Percentiles rank a stretch among this genome's conserved stretches.
These are phyloP conservation scores for Choloepus hoffmanni DNA, from an alignment of 2,113 vertebrate species.

Conservation along the genomic window DNA sequence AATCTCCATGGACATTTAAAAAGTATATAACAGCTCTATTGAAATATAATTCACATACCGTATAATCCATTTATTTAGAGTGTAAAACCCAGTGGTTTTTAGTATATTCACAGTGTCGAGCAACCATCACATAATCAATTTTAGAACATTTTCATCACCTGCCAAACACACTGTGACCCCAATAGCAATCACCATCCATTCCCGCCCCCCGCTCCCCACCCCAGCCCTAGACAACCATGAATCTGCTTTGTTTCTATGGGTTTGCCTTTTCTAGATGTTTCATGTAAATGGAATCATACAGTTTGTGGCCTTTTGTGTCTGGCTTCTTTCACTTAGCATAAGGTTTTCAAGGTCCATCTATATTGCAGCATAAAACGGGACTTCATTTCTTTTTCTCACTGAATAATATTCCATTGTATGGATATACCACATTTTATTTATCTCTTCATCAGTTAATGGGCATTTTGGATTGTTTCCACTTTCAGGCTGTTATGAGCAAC, in stretches of 20 bases:
- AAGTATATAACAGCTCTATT: not conserved
- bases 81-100: rapidly evolving
- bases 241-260: not conserved
- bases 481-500: not conserved
- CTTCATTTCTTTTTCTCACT: too few relatives aligned
- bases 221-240: not conserved
- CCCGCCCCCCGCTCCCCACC: not conserved
- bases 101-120: not conserved
- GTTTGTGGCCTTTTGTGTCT: rapidly evolving
- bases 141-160: not conserved
- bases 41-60: not conserved
- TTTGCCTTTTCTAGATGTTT: rapidly evolving
- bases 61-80: not conserved
- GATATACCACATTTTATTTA: too few relatives aligned
- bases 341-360: rapidly evolving
- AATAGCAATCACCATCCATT: rapidly evolving
- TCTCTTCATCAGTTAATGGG: too few relatives aligned
- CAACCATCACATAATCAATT: rapidly evolving
- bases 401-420: too few relatives aligned
- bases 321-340: not conserved
- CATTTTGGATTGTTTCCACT: too few relatives aligned
- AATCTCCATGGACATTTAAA: too few relatives aligned
- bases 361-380: not conserved
- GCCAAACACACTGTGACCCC: rapidly evolving
- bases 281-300: rapidly evolving